Percentiles rank a stretch among this genome's conserved stretches.
Evolutionary conservation across 1,140 invertebrate genomes (phyloP).

Genomic region (Tetramorium simillimum): DNA sequence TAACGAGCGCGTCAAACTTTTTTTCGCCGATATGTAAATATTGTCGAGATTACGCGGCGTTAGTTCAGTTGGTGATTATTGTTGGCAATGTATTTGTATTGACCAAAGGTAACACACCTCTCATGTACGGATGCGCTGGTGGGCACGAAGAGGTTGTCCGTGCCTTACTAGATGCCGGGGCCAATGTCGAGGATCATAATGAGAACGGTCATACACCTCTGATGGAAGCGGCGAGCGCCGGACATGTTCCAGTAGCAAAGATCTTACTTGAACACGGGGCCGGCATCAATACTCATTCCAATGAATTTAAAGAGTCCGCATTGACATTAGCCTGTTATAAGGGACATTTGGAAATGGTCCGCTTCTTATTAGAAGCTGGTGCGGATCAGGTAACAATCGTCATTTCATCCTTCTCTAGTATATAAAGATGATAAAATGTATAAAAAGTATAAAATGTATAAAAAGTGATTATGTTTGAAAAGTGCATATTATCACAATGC

Average conservation of each 20-base stretch:
- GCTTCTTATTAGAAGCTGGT: slow-evolving; percentile 96
- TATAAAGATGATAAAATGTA: neutral
- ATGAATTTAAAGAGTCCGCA: slow-evolving; percentile 98
- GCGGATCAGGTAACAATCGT: slow-evolving; percentile 91
- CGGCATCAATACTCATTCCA: slow-evolving; percentile 99
- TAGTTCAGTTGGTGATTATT: neutral
- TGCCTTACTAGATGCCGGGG: slow-evolving; percentile 94
- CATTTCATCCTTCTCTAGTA: neutral
- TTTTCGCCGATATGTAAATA: neutral
- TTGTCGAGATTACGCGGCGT: neutral
- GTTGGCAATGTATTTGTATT: neutral
- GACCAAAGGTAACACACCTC: slow-evolving; percentile 94
- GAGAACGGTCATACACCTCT: slow-evolving; percentile 99
- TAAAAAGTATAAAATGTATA: too few species aligned
- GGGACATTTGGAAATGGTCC: slow-evolving; percentile 99
- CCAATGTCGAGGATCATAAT: slow-evolving; percentile 99
- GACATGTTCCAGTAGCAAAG: slow-evolving; percentile 97
- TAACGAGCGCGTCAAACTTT: neutral
- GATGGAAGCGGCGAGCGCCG: slow-evolving; percentile 99
- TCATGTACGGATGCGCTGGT: slow-evolving; percentile 99
- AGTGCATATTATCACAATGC: neutral
- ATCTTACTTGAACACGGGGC: slow-evolving; percentile 96
- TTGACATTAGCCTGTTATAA: slow-evolving; percentile 99
- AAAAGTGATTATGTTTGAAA: neutral
- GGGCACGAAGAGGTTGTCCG: slow-evolving; percentile 97